Conservation (phyloP, 1,140 invertebrate genomes). For the Procambarus clarkii region DNA sequence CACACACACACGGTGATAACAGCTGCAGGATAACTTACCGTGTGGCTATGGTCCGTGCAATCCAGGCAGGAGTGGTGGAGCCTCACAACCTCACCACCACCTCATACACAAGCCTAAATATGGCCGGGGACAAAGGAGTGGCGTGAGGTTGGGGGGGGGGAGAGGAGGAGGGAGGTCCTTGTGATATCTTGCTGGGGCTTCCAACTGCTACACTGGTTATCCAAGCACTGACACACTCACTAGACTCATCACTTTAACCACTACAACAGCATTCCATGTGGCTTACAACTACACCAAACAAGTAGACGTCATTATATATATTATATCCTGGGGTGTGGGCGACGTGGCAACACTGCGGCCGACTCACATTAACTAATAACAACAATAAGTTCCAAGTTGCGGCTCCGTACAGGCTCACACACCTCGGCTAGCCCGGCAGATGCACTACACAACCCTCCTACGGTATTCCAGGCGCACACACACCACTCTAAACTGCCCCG, state of each 20-base stretch:
- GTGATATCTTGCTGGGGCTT: background rate
- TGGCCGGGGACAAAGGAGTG: constrained; percentile 22
- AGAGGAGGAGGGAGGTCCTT: background rate
- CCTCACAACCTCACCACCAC: background rate
- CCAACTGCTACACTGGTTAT: background rate
- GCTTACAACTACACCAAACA: constrained; percentile 36
- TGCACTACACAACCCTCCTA: constrained; percentile 46
- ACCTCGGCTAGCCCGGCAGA: constrained; percentile 22
- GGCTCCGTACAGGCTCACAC: constrained; percentile 16
- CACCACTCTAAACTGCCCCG: constrained; percentile 32
- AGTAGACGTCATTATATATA: constrained; percentile 8
- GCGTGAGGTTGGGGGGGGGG: background rate
- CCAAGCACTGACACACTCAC: constrained; percentile 34
- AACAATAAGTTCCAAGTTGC: constrained; percentile 45
- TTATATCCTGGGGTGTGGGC: constrained; percentile 43
- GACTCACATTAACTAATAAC: constrained; percentile 11
- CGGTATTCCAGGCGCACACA: background rate
- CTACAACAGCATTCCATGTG: constrained; percentile 34
- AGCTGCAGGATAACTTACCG: constrained; percentile 12
- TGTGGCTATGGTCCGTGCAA: constrained; percentile 20
- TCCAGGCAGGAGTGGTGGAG: constrained; percentile 29
- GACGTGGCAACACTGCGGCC: constrained; percentile 52
- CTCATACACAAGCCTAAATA: constrained; percentile 14
- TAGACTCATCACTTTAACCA: constrained; percentile 38
- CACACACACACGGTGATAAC: background rate